These are phyloP conservation scores for Diaprepes abbreviatus DNA, from an alignment of 2,888 invertebrate species.

Conservation along the genomic window DNA sequence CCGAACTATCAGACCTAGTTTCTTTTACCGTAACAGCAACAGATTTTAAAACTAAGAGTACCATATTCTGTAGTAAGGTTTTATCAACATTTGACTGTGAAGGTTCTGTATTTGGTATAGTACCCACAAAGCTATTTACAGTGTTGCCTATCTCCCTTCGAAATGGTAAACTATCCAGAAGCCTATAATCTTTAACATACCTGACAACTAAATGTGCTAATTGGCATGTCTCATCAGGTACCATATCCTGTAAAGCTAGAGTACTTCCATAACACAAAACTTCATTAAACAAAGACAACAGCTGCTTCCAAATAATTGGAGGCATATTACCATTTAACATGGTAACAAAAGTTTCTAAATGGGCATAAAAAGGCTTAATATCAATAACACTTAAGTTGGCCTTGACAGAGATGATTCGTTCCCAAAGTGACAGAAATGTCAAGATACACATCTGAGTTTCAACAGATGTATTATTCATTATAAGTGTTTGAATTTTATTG, in stretches of 20 bases:
- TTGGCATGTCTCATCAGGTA: slow-evolving; percentile 90
- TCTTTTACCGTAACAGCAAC: slow-evolving; percentile 92
- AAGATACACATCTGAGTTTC: slow-evolving; percentile 80
- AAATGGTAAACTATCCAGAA: slow-evolving; percentile 72
- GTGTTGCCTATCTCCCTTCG: slow-evolving; percentile 64
- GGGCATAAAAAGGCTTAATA: slow-evolving; percentile 89
- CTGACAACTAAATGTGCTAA: slow-evolving; percentile 88
- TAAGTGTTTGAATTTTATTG: slow-evolving; percentile 75
- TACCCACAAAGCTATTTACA: slow-evolving; percentile 66
- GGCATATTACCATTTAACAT: slow-evolving; percentile 79
- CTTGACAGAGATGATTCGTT: slow-evolving; percentile 90
- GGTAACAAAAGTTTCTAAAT: slow-evolving; percentile 84
- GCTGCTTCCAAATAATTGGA: slow-evolving; percentile 86
- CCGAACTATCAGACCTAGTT: slow-evolving; percentile 86
- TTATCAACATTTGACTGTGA: slow-evolving; percentile 73
- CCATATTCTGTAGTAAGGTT: slow-evolving; percentile 87
- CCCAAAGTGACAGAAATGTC: slow-evolving; percentile 89
- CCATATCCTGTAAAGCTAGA: slow-evolving; percentile 86
- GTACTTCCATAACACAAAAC: slow-evolving; percentile 93
- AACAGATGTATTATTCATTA: slow-evolving; percentile 73
- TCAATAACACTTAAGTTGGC: slow-evolving; percentile 91
- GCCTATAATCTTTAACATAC: slow-evolving; percentile 86
- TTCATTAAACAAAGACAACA: slow-evolving; percentile 89
- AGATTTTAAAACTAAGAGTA: slow-evolving; percentile 88
- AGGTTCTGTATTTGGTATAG: slow-evolving; percentile 61